Base-by-base conservation (phyloP, 2,888 invertebrate genomes). In the Tinea trinotella region DNA sequence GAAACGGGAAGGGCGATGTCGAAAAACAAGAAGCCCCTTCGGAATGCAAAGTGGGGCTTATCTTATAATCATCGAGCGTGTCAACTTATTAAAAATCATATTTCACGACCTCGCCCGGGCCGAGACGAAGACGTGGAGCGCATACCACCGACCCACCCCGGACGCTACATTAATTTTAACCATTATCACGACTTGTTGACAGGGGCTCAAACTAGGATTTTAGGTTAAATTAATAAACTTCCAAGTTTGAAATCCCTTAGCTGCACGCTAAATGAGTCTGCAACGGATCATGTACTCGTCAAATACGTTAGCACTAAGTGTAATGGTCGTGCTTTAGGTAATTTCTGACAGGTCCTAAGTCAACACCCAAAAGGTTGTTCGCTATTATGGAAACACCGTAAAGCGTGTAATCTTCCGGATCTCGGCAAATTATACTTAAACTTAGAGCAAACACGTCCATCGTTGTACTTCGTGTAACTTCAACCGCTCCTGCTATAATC, bases 31-130 rank as follows among this genome's bases (percentile, higher is more conserved):
- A 64, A 70, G 70, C 74, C 76, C 72, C 76, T 68, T 62, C 70
- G 76, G 84, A 83, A 85, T 85, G 84, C 80, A 83, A 85, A 85
- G 78, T 80, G 81, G 77, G 76, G 79, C 84, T 85, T 83, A 86
- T 86, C 85, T 82, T 76, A 81, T 86, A 85, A 86, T 85, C 86
- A 84, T 85, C 82, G 78, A 74, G 83, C 83, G 85, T 80, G 85
- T 84, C 85, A 83, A 82, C 73, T 86, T 85, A 86, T 86, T 86
- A 86, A 86, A 86, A 85, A 85, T 84, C 84, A 84, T 83, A 84
- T 86, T 87, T 84, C 81, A 79, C 67, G 74, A 76, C 67, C 52
- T 67, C 64, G 52, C 55, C 50, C 56, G 54, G 64, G 61, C 58
- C 60, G 64, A 60, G 60, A 61, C 58, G 59, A 62, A 61, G 59